Percentiles rank a stretch among this genome's conserved stretches.
These are phyloP conservation scores for Tricholaema leucomelas DNA, from an alignment of 2,113 vertebrate genomes.

Conservation along the genomic window DNA sequence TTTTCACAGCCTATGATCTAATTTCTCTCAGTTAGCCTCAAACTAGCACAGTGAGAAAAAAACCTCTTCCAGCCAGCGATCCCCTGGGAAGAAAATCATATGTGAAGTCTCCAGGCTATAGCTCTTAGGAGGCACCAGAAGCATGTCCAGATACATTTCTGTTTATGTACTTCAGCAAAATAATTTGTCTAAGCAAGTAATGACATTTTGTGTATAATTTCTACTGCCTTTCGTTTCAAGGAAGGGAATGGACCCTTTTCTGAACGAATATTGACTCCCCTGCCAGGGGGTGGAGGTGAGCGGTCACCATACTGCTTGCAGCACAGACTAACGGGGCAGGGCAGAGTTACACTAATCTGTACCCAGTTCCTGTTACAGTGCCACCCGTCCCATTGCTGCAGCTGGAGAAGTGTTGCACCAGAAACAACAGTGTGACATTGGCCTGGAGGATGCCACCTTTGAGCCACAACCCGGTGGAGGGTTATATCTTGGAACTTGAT, in stretches of 20 bases:
- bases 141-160: not conserved
- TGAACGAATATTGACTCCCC: not conserved
- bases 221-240: not conserved
- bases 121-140: not conserved
- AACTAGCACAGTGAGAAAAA: no score
- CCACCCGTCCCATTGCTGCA: slow-evolving; percentile 90
- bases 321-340: not conserved
- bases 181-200: not conserved
- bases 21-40: no score
- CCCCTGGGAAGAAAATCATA: not conserved
- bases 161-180: not conserved
- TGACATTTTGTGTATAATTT: not conserved
- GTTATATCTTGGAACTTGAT: slow-evolving; percentile 96
- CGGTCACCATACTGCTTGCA: accelerated
- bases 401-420: slow-evolving; percentile 94
- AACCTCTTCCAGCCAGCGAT: not conserved
- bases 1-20: no score
- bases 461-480: slow-evolving; percentile 84
- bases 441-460: slow-evolving; percentile 91
- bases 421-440: slow-evolving; percentile 95
- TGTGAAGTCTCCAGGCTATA: not conserved
- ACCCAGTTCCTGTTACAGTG: slow-evolving; percentile 79
- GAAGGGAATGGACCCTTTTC: not conserved
- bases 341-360: slow-evolving; percentile 65
- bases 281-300: not conserved